Evolutionary conservation across 2,888 invertebrate genomes (phyloP).

Genomic region (Syrphus vitripennis): DNA sequence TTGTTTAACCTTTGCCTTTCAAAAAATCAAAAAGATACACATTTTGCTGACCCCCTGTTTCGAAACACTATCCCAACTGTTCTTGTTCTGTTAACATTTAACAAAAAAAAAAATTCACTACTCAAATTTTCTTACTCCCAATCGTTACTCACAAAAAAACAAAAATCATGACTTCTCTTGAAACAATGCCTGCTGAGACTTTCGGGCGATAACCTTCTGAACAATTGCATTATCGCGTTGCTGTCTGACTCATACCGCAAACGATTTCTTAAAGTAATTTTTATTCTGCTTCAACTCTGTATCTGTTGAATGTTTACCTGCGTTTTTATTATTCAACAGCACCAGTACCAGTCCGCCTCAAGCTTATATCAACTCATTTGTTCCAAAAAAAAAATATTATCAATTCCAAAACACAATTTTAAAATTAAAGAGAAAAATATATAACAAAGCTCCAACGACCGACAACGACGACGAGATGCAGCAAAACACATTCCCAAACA

Average conservation of each 20-base stretch:
- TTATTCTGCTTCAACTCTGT: background rate
- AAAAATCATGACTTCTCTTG: constrained; percentile 30
- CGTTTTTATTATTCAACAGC: constrained; percentile 7
- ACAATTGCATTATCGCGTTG: constrained; percentile 53
- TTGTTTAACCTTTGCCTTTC: background rate
- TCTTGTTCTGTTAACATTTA: background rate
- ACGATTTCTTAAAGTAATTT: background rate
- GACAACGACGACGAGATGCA: constrained; percentile 11
- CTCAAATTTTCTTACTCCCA: background rate
- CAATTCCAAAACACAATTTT: constrained; percentile 4
- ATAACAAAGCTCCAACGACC: background rate
- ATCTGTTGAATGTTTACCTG: constrained; percentile 10
- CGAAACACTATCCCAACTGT: constrained; percentile 10
- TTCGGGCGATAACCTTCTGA: constrained; percentile 57
- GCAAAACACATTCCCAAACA: background rate
- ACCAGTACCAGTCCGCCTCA: background rate
- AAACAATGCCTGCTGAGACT: constrained; percentile 41
- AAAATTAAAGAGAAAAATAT: background rate
- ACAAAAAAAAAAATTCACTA: background rate
- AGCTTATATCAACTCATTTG: constrained; percentile 15
- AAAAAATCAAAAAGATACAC: background rate
- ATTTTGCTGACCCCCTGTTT: constrained; percentile 20
- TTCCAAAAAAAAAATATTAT: background rate
- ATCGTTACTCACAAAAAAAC: background rate
- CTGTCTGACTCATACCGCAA: constrained; percentile 49